Conservation (phyloP, 2,797 vertebrate genomes). For the Morelia viridis region DNA sequence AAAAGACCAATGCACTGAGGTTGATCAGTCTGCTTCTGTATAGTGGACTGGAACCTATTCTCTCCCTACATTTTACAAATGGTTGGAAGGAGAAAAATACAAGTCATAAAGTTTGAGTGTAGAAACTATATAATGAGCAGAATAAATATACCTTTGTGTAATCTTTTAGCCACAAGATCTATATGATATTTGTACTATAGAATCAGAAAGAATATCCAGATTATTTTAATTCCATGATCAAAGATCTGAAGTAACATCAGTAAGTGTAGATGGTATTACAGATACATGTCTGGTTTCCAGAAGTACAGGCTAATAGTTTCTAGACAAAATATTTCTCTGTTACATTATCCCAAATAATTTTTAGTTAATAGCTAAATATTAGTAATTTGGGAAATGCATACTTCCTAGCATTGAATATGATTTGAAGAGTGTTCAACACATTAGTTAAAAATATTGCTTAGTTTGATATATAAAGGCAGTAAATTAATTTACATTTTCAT, state of each 20-base stretch:
- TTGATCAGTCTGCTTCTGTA: neutral
- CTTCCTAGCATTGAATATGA: neutral
- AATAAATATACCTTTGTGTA: neutral
- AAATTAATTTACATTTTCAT: neutral
- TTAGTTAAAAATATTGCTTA: neutral
- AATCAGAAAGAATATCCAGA: neutral
- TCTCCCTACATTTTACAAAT: neutral
- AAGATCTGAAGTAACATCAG: neutral
- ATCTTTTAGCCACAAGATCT: neutral
- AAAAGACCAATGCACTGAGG: neutral
- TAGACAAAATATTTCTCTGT: neutral
- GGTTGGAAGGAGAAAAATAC: neutral
- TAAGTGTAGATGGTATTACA: neutral
- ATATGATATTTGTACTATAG: neutral
- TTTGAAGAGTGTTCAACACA: neutral
- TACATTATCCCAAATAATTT: neutral
- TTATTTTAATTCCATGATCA: neutral
- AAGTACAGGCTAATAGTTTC: neutral
- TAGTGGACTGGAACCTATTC: neutral
- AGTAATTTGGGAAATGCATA: neutral
- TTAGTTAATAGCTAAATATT: neutral
- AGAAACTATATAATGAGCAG: neutral
- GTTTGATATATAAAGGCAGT: neutral
- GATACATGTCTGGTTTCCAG: neutral
- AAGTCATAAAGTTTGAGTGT: no score